A percentile compares a stretch with the other conserved stretches of the same genome.
Conservation (phyloP, 2,888 invertebrate species). For the Drosophila rellima region DNA sequence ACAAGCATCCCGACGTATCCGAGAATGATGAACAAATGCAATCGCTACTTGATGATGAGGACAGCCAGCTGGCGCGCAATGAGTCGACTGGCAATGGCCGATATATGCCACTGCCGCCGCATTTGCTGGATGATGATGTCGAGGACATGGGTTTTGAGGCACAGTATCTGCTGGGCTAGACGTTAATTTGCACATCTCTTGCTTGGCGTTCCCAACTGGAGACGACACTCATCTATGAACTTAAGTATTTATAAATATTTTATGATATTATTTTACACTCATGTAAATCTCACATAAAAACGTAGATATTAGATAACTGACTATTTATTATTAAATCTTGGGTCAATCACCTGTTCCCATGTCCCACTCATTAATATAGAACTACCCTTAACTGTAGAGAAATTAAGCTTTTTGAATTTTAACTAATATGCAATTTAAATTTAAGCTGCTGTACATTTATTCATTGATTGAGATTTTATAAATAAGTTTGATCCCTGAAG, state of each 20-base stretch:
- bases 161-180: slow-evolving; percentile 69
- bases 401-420: slow-evolving; percentile 17
- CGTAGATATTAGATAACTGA: slow-evolving; percentile 34
- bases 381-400: slow-evolving; percentile 9
- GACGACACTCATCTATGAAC: slow-evolving; percentile 22
- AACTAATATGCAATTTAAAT: slow-evolving; percentile 34
- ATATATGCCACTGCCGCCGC: slow-evolving; percentile 74
- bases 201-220: not conserved
- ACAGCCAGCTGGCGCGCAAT: slow-evolving; percentile 6
- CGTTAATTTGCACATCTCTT: not conserved
- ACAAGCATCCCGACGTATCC: slow-evolving; percentile 65
- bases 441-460: slow-evolving; percentile 12
- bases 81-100: slow-evolving; percentile 37
- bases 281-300: slow-evolving; percentile 43
- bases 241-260: slow-evolving; percentile 44
- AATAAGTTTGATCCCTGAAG: not conserved
- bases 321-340: slow-evolving; percentile 60
- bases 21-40: slow-evolving; percentile 43
- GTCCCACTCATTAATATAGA: slow-evolving; percentile 20
- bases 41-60: slow-evolving; percentile 39
- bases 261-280: slow-evolving; percentile 17
- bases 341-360: slow-evolving; percentile 3
- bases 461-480: slow-evolving; percentile 1
- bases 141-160: slow-evolving; percentile 67
- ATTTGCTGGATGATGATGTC: slow-evolving; percentile 62